Evolutionary conservation across 2,888 invertebrate genomes (phyloP), one percentile per base, ranked within the genome.

Genomic region (Chymomyza procnemis): DNA sequence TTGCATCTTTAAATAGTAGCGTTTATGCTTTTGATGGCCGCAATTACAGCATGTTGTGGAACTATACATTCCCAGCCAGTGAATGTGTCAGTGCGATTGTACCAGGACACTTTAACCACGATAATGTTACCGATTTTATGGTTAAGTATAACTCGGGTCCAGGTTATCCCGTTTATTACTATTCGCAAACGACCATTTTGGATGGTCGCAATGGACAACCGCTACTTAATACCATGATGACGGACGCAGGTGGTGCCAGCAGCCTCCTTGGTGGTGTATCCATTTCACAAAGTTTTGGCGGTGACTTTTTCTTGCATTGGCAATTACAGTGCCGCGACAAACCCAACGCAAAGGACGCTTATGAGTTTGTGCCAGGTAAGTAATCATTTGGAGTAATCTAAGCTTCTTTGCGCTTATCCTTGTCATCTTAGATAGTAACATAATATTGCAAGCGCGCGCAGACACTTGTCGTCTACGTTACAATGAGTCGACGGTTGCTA

Each of bases 281-380:
- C 8, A 88, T 91, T 64, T 91, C 91, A 1, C 91, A 91, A 69
- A 90, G 89, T 16, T 92, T 92, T 73, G 96, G 96, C 1, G 95
- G 95, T 77, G 96, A 96, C 88, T 93, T 95, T 88, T 96, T 95
- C 85, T 89, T 96, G 1, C 95, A 94, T 88, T 96, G 96, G 96
- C 93, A 94, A 41, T 93, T 94, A 1, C 94, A 95, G 58, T 91
- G 91, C 58, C 87, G 90, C 6, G 89, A 89, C 52, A 90, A 81
- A 64, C 92, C 90, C 67, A 91, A 91, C 57, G 91, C 90, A 14
- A 92, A 92, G 70, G 92, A 92, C 68, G 91, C 92, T 22, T 93
- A 93, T 79, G 92, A 92, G 68, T 93, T 92, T 83, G 86, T 91
- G 50, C 91, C 91, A 72, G 89, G 90, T 86, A 76, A 74, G 30